Percentiles rank a stretch among this genome's conserved stretches.
Conservation (phyloP, 2,797 vertebrate genomes). For the Meda fulgida region DNA sequence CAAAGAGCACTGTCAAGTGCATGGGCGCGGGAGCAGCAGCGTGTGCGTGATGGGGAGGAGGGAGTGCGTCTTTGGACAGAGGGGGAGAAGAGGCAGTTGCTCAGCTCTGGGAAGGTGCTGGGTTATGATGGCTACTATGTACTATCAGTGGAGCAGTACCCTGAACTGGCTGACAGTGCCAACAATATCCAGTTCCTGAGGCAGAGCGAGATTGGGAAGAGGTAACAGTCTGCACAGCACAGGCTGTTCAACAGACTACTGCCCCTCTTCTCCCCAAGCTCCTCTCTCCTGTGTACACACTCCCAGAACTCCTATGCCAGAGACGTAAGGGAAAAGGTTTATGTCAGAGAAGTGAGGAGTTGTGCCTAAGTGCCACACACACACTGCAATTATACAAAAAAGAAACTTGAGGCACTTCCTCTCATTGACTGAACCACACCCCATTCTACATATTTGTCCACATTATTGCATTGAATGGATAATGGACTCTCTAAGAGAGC, state of each 20-base stretch:
- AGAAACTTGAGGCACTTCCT: constrained; percentile 57
- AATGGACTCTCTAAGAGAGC: constrained; percentile 79
- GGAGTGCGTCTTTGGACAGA: constrained; percentile 96
- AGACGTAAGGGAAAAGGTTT: constrained; percentile 57
- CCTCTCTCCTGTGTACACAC: constrained; percentile 50
- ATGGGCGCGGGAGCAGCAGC: constrained; percentile 96
- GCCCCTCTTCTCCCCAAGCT: constrained; percentile 64
- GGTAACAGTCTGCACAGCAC: constrained; percentile 88
- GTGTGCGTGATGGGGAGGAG: constrained; percentile 95
- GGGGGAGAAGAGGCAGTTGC: constrained; percentile 96
- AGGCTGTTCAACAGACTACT: constrained; percentile 62
- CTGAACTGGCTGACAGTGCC: constrained; percentile 96
- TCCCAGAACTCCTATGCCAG: constrained; percentile 43
- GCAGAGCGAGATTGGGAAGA: constrained; percentile 98
- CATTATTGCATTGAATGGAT: constrained; percentile 78
- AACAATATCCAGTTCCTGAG: constrained; percentile 99
- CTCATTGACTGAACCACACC: constrained; percentile 45
- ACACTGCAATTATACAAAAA: constrained; percentile 65
- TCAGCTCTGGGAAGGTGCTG: constrained; percentile 95
- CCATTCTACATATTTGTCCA: constrained; percentile 49
- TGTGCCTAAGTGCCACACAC: constrained; percentile 68
- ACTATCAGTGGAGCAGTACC: constrained; percentile 99
- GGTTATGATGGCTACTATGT: constrained; percentile 99
- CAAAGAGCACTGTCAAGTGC: constrained; percentile 91
- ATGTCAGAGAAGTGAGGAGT: constrained; percentile 64